A percentile compares a stretch with the other conserved stretches of the same genome.
phyloP scores from a whole-genome alignment of 1,140 invertebrate genomes.

The Daktulosphaira vitifoliae region DNA sequence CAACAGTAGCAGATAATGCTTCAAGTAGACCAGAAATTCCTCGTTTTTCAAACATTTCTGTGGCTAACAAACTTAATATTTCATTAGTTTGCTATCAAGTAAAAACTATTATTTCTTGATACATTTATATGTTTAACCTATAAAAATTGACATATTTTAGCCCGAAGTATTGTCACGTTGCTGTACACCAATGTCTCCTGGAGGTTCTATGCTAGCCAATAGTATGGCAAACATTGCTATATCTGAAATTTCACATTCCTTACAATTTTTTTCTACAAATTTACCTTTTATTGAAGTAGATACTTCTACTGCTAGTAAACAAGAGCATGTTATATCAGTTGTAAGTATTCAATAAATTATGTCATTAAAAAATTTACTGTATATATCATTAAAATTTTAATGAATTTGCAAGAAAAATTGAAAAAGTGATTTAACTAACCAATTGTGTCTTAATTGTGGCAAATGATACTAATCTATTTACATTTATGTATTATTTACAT shows the following conservation, averaged over 20 bases:
- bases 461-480: no score
- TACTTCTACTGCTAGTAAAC: constrained; percentile 73
- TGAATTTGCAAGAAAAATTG: no score
- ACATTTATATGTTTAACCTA: background rate
- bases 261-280: constrained; percentile 22
- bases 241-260: constrained; percentile 13
- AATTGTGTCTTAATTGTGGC: no score
- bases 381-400: no score
- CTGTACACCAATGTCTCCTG: constrained; percentile 70
- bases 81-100: constrained; percentile 71
- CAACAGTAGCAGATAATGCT: constrained; percentile 48
- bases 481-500: no score
- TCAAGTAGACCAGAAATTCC: constrained; percentile 49
- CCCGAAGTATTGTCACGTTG: constrained; percentile 74
- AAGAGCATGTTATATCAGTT: constrained; percentile 76
- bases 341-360: constrained; percentile 42
- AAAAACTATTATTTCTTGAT: background rate
- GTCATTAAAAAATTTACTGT: no score
- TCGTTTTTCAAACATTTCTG: constrained; percentile 57
- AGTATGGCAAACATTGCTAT: constrained; percentile 43
- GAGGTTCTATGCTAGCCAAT: constrained; percentile 48
- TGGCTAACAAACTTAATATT: constrained; percentile 64
- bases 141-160: constrained; percentile 42
- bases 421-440: no score
- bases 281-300: constrained; percentile 75